phyloP scores from a whole-genome alignment of 2,888 invertebrate genomes.

The Oligia fasciuncula region DNA sequence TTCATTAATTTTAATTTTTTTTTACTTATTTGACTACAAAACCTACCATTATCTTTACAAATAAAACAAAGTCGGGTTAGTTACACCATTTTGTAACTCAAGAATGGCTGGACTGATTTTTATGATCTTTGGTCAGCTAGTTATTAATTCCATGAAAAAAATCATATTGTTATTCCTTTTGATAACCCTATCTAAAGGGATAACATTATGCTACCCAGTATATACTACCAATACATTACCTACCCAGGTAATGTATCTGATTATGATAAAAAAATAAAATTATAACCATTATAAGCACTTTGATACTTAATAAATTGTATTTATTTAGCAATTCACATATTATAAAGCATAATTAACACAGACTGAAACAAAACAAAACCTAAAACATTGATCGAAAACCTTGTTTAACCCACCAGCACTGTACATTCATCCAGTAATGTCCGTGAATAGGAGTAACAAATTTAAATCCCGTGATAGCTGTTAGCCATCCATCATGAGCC shows the following conservation, averaged over 20 bases:
- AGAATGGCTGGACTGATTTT: too few species aligned
- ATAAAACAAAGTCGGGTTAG: too few species aligned
- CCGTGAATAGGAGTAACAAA: conserved; percentile 43
- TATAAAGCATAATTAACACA: neutral
- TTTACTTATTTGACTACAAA: too few species aligned
- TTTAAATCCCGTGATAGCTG: conserved; percentile 65
- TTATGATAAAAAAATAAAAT: neutral
- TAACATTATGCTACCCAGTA: too few species aligned
- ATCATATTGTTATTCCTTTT: neutral
- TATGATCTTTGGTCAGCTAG: too few species aligned
- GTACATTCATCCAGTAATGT: conserved; percentile 24
- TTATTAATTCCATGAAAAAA: neutral
- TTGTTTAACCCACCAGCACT: conserved; percentile 15
- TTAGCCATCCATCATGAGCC: conserved; percentile 66
- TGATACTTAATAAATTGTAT: neutral
- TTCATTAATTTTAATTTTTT: neutral
- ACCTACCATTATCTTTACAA: neutral
- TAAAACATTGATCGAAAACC: conserved; percentile 19
- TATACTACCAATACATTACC: too few species aligned
- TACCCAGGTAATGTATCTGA: neutral
- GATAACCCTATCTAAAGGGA: neutral
- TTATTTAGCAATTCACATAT: neutral
- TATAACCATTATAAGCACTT: neutral
- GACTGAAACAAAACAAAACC: conserved; percentile 2
- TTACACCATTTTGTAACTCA: too few species aligned